These are phyloP conservation scores for Agrypnia vestita DNA, from an alignment of 1,140 invertebrate species.

Conservation along the genomic window DNA sequence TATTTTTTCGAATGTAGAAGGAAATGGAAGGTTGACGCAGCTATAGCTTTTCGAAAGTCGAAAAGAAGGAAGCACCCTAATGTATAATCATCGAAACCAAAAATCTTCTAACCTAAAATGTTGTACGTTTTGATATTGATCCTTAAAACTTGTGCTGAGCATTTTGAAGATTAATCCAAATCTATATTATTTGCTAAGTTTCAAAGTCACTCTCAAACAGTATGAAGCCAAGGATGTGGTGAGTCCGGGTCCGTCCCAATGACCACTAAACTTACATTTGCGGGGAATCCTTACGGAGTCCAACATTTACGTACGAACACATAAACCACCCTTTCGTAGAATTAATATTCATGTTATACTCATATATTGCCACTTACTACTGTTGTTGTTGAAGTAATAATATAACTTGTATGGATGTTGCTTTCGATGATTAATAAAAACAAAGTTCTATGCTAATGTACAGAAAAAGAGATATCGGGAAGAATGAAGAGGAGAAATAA, in stretches of 20 bases:
- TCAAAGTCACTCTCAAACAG: conserved; percentile 7
- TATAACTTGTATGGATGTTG: no score
- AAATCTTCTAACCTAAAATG: neutral
- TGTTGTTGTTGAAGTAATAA: no score
- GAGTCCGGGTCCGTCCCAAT: neutral
- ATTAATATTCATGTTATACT: neutral
- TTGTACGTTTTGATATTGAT: conserved; percentile 14
- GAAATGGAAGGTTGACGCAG: no score
- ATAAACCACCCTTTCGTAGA: conserved; percentile 6
- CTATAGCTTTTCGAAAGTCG: no score
- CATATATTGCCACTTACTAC: no score
- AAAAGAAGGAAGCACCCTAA: no score
- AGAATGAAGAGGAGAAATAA: no score
- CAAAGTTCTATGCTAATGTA: no score
- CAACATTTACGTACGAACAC: conserved; percentile 2
- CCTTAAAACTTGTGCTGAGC: conserved; percentile 6
- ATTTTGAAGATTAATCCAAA: conserved; percentile 16
- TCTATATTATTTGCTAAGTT: conserved; percentile 32
- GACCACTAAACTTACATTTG: conserved; percentile 38
- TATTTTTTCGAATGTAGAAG: no score
- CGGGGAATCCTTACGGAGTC: conserved; percentile 7
- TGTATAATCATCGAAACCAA: no score
- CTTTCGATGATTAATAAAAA: no score
- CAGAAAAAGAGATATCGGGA: no score
- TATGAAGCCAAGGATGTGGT: neutral